Evolutionary conservation across 2,113 vertebrate species (phyloP).

Genomic region (Eulemur macaco): DNA sequence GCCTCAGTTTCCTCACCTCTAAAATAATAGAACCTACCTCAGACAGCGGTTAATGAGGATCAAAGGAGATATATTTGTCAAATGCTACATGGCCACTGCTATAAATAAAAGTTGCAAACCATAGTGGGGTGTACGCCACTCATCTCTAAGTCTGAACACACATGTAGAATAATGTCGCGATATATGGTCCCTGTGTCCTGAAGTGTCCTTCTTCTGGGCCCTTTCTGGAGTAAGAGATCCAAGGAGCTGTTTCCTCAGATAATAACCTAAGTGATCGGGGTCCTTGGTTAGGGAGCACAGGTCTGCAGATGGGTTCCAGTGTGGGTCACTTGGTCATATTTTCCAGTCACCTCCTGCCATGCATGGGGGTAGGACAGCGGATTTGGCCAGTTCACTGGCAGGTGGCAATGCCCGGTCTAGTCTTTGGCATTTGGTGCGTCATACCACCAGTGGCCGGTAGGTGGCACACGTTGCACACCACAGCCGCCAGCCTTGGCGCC

Average conservation of each 20-base stretch:
- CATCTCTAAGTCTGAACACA: neutral
- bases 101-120: neutral
- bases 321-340: neutral
- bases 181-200: neutral
- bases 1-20: neutral
- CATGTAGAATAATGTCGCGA: accelerated
- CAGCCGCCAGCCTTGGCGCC: accelerated
- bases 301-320: neutral
- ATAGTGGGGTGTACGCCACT: neutral
- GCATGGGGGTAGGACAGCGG: neutral
- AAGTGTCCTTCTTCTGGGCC: neutral
- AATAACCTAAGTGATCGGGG: neutral
- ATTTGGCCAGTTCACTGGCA: too few relatives aligned
- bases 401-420: neutral
- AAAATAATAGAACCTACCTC: neutral
- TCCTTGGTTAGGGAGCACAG: neutral
- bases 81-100: neutral
- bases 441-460: constrained; percentile 41
- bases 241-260: neutral
- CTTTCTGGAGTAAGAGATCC: neutral
- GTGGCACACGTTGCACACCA: constrained; percentile 45
- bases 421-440: accelerated
- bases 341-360: neutral
- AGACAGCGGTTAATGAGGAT: neutral
- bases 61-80: neutral